Percentiles rank a stretch among this genome's conserved stretches.
These are phyloP conservation scores for Hemicordylus capensis DNA, from an alignment of 2,113 vertebrate species.

Conservation along the genomic window DNA sequence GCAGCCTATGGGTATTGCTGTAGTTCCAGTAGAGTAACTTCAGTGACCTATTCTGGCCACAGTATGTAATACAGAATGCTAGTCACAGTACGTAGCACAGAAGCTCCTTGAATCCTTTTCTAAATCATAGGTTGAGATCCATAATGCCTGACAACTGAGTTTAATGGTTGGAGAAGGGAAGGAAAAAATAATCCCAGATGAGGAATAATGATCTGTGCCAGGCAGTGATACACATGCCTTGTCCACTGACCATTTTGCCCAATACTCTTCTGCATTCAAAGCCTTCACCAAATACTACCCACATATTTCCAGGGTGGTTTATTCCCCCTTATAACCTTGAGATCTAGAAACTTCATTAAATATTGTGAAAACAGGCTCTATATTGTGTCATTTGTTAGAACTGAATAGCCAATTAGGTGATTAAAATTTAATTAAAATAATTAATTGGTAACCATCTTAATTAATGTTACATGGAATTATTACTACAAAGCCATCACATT, in stretches of 20 bases:
- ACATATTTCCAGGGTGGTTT: neutral
- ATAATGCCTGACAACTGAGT: neutral
- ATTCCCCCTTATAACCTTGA: neutral
- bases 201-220: too few relatives aligned
- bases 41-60: neutral
- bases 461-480: neutral
- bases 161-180: neutral
- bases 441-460: neutral
- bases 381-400: neutral
- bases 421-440: constrained; percentile 8
- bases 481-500: neutral
- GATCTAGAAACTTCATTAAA: neutral
- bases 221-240: neutral
- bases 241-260: neutral
- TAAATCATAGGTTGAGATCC: neutral
- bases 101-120: neutral
- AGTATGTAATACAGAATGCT: neutral
- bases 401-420: neutral
- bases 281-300: neutral
- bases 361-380: neutral
- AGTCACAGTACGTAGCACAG: too few relatives aligned
- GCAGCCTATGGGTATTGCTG: neutral
- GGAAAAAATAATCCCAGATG: neutral
- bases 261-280: neutral
- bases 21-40: neutral